A percentile compares a stretch with the other conserved stretches of the same genome.
These are phyloP conservation scores for Cenopis cana DNA, from an alignment of 2,888 invertebrate genomes.

Conservation along the genomic window DNA sequence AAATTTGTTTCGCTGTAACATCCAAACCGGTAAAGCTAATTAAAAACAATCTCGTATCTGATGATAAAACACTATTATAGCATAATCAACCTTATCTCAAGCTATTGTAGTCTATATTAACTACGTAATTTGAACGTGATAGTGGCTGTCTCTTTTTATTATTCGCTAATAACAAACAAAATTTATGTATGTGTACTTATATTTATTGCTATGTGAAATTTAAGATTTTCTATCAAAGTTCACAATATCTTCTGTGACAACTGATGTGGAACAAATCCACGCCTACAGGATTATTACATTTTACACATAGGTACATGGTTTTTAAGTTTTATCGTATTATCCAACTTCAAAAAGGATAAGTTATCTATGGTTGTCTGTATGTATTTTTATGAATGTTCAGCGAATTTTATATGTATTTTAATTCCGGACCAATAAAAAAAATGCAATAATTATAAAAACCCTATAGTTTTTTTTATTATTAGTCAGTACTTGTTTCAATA, in stretches of 20 bases:
- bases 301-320: too few species aligned
- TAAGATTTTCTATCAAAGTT: neutral
- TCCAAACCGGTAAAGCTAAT: conserved; percentile 30
- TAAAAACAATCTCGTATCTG: conserved; percentile 22
- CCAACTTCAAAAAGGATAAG: too few species aligned
- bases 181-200: neutral
- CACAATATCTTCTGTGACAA: too few species aligned
- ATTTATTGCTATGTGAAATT: conserved; percentile 15
- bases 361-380: too few species aligned
- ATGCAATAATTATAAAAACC: too few species aligned
- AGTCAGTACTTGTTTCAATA: too few species aligned
- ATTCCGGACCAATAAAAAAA: too few species aligned
- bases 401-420: too few species aligned
- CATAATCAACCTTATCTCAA: conserved; percentile 3
- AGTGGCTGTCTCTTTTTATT: neutral
- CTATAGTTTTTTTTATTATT: too few species aligned
- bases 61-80: neutral
- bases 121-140: neutral
- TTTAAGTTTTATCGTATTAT: too few species aligned
- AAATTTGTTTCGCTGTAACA: neutral
- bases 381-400: too few species aligned
- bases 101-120: conserved; percentile 1
- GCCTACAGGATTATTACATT: neutral
- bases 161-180: neutral
- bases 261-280: neutral